phyloP scores from a whole-genome alignment of 2,113 vertebrate genomes.

The Hippoglossus stenolepis region DNA sequence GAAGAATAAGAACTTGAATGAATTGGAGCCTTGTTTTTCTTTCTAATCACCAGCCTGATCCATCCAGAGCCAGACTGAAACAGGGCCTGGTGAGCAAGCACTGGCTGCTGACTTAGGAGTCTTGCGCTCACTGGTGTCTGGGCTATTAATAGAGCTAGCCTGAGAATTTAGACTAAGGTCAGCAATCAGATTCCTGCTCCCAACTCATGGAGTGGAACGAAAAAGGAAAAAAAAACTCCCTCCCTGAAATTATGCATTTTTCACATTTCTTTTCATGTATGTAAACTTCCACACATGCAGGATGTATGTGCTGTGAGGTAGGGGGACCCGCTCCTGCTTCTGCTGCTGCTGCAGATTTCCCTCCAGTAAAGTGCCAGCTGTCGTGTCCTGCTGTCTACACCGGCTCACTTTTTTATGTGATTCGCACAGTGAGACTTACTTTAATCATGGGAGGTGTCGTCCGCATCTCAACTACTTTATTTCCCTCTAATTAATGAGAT shows the following conservation, averaged over 20 bases:
- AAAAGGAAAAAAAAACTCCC: conserved; percentile 44
- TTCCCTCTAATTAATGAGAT: conserved; percentile 21
- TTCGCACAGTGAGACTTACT: conserved; percentile 23
- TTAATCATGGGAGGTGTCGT: conserved; percentile 9
- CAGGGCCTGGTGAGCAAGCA: conserved; percentile 26
- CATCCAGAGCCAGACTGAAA: conserved; percentile 55
- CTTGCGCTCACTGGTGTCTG: conserved; percentile 70
- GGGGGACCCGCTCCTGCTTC: not conserved
- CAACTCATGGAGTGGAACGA: conserved; percentile 56
- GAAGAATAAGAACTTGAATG: conserved; percentile 3
- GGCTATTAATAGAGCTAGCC: conserved; percentile 82
- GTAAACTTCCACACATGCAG: conserved; percentile 17
- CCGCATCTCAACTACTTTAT: conserved; percentile 4
- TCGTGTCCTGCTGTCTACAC: conserved; percentile 10
- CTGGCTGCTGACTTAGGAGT: conserved; percentile 70
- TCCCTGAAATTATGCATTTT: conserved; percentile 61
- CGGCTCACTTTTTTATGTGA: conserved; percentile 1
- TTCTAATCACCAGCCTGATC: conserved; percentile 60
- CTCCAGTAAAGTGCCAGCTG: conserved; percentile 1
- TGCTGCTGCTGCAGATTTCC: conserved; percentile 6
- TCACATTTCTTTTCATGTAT: conserved; percentile 55
- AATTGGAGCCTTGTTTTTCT: conserved; percentile 55
- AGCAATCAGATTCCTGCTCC: conserved; percentile 77
- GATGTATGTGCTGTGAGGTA: conserved; percentile 8
- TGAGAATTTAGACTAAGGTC: conserved; percentile 84